phyloP scores from a whole-genome alignment of 2,797 vertebrate genomes.

The Oceanodroma leucorhoa region DNA sequence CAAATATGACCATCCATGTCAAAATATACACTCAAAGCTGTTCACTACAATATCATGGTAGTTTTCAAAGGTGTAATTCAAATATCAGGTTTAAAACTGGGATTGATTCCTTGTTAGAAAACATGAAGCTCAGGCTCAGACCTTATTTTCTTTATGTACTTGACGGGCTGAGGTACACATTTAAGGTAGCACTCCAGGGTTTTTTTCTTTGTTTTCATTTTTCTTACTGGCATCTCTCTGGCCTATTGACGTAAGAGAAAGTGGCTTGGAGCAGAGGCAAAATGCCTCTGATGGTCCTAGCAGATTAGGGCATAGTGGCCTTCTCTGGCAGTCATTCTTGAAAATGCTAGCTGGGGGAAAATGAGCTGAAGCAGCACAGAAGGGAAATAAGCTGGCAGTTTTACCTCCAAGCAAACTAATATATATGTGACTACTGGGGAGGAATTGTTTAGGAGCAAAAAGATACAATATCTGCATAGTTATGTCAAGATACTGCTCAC shows the following conservation, averaged over 20 bases:
- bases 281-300: background rate
- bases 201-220: background rate
- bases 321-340: background rate
- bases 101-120: background rate
- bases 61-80: background rate
- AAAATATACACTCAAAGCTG: background rate
- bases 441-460: background rate
- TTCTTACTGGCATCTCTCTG: background rate
- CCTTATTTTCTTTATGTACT: background rate
- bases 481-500: background rate
- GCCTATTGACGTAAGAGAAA: background rate
- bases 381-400: background rate
- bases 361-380: background rate
- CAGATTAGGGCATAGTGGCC: background rate
- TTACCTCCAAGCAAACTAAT: background rate
- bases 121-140: background rate
- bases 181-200: background rate
- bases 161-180: background rate
- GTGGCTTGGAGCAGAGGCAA: background rate
- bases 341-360: background rate
- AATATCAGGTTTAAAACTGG: background rate
- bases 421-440: background rate
- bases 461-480: background rate
- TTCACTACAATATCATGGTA: background rate
- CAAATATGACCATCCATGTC: background rate